These are phyloP conservation scores for Diplosoma virens DNA, from an alignment of 23 tunicate species.

Conservation along the genomic window DNA sequence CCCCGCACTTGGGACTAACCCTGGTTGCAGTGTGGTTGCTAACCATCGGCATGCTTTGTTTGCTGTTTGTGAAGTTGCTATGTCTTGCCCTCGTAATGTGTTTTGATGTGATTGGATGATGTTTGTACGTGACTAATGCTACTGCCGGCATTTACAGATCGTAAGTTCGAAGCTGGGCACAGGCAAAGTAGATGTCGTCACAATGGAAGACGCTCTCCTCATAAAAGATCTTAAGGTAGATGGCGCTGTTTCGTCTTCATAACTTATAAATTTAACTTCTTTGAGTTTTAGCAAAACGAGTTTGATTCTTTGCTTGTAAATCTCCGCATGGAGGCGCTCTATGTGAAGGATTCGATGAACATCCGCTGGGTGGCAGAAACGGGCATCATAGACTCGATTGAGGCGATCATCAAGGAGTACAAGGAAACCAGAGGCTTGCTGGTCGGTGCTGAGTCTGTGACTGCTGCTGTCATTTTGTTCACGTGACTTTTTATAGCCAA, in stretches of 20 bases:
- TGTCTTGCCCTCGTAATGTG: no score
- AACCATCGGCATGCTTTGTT: not conserved
- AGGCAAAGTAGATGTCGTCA: conserved; percentile 66
- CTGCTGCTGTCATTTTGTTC: not conserved
- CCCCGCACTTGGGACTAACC: no score
- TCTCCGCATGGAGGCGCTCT: conserved; percentile 94
- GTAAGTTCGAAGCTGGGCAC: conserved; percentile 68
- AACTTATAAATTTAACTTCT: no score
- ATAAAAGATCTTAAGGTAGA: conserved; percentile 73
- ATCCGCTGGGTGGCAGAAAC: conserved; percentile 94
- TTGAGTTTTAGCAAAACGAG: conserved; percentile 66
- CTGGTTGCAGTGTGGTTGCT: not conserved
- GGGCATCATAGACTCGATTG: conserved; percentile 86
- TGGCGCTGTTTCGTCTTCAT: not conserved
- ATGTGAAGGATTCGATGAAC: conserved; percentile 82
- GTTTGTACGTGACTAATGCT: no score
- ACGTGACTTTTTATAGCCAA: conserved; percentile 53
- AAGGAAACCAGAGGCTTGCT: conserved; percentile 87
- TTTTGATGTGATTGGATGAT: no score
- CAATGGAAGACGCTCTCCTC: conserved; percentile 87
- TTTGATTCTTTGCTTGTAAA: conserved; percentile 85
- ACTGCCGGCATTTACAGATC: conserved; percentile 28
- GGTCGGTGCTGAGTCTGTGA: conserved; percentile 27
- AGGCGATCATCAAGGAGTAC: conserved; percentile 67
- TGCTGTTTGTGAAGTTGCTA: no score